These are phyloP conservation scores for Gracilinanus agilis DNA, from an alignment of 2,113 vertebrate genomes.

Conservation along the genomic window DNA sequence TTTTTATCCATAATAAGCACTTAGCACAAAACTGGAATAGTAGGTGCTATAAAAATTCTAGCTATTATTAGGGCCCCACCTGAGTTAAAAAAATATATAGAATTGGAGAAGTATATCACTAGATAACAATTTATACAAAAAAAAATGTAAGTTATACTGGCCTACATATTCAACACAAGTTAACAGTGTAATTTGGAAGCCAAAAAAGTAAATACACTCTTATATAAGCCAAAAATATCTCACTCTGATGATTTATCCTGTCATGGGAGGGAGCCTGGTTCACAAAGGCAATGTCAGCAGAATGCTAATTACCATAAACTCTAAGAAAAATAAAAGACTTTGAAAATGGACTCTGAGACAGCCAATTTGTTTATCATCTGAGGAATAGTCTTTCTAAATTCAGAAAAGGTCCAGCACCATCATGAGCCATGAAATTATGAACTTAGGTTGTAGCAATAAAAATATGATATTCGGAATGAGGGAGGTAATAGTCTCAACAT, in stretches of 20 bases:
- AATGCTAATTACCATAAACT: background rate
- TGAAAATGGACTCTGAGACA: background rate
- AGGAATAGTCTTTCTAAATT: background rate
- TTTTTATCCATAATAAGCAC: no score
- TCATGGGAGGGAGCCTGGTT: background rate
- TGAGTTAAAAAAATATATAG: background rate
- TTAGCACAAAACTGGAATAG: background rate
- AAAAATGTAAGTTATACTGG: background rate
- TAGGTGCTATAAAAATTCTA: background rate
- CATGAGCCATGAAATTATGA: background rate
- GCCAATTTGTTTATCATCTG: background rate
- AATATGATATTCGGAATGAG: background rate
- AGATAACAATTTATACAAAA: background rate
- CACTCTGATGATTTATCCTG: background rate
- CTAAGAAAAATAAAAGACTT: background rate
- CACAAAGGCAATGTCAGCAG: no score
- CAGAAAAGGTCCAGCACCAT: background rate
- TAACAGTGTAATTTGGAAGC: background rate
- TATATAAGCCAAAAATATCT: background rate
- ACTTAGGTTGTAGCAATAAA: background rate
- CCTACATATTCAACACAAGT: background rate
- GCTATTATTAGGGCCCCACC: background rate
- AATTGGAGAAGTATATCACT: background rate
- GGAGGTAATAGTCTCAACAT: background rate
- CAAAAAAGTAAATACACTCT: background rate